Conservation (phyloP, 2,113 vertebrate genomes). For the Hemiprocne comata region DNA sequence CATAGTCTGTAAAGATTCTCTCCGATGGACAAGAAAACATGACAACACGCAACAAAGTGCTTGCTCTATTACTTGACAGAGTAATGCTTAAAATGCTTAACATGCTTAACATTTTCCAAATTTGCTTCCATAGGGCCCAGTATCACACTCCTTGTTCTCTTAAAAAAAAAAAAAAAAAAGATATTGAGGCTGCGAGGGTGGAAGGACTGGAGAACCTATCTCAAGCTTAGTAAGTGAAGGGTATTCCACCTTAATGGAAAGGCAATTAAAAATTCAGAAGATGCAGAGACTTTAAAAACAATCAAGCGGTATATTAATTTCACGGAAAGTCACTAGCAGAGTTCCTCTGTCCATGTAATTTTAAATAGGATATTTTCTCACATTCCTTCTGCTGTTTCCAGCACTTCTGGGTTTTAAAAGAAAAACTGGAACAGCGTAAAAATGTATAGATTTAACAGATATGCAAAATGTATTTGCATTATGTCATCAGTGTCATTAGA, state of each 20-base stretch:
- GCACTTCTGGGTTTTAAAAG: slow-evolving; percentile 29
- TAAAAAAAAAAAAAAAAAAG: background rate
- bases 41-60: background rate
- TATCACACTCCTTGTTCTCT: background rate
- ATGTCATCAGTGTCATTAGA: background rate
- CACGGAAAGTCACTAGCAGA: background rate
- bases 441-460: background rate
- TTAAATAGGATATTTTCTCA: slow-evolving; percentile 49
- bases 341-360: background rate
- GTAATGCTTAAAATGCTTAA: background rate
- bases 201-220: background rate
- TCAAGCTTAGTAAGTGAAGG: background rate
- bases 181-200: background rate
- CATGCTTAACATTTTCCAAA: slow-evolving; percentile 11
- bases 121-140: background rate
- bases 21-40: background rate
- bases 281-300: slow-evolving; percentile 54
- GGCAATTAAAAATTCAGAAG: slow-evolving; percentile 57
- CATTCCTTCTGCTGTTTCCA: slow-evolving; percentile 8
- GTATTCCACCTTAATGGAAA: slow-evolving; percentile 39
- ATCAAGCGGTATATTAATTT: slow-evolving; percentile 58
- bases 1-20: background rate
- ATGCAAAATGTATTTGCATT: background rate
- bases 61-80: background rate
- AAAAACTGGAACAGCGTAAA: background rate